These are phyloP conservation scores for Tortricodes alternella DNA, from an alignment of 2,888 invertebrate genomes.

Conservation along the genomic window DNA sequence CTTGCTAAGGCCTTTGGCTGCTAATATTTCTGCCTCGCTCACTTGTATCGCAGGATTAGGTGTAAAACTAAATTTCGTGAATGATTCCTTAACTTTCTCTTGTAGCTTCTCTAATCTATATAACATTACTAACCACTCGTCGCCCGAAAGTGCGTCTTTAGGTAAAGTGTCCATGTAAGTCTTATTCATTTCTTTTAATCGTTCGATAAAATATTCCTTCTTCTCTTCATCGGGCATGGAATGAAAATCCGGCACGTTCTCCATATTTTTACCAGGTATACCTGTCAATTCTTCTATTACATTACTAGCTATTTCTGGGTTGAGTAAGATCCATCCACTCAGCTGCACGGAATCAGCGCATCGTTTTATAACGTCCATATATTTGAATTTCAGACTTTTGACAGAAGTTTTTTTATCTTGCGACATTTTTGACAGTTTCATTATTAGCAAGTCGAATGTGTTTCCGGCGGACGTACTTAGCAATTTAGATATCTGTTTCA, in stretches of 20 bases:
- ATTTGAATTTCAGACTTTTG: conserved; percentile 66
- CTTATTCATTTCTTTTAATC: conserved; percentile 61
- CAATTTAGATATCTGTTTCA: conserved; percentile 60
- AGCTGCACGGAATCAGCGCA: conserved; percentile 66
- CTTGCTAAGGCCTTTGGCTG: conserved; percentile 72
- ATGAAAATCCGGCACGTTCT: conserved; percentile 54
- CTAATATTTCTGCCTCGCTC: conserved; percentile 73
- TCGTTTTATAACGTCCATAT: conserved; percentile 62
- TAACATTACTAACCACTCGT: conserved; percentile 72
- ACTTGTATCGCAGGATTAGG: conserved; percentile 44
- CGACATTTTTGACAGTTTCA: conserved; percentile 63
- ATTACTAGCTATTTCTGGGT: conserved; percentile 63
- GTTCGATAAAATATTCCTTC: conserved; percentile 60
- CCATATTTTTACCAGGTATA: conserved; percentile 51
- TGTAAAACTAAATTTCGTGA: conserved; percentile 51
- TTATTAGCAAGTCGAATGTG: conserved; percentile 65
- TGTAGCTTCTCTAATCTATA: conserved; percentile 67
- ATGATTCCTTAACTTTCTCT: conserved; percentile 55
- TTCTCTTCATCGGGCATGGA: conserved; percentile 54
- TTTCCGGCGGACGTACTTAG: conserved; percentile 60
- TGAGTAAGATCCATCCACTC: conserved; percentile 57
- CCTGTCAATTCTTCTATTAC: conserved; percentile 68
- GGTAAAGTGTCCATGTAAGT: conserved; percentile 68
- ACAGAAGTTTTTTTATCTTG: conserved; percentile 62
- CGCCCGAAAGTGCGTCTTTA: conserved; percentile 59